Evolutionary conservation across 2,113 vertebrate species (phyloP).

Genomic region (Rhinogobius similis): DNA sequence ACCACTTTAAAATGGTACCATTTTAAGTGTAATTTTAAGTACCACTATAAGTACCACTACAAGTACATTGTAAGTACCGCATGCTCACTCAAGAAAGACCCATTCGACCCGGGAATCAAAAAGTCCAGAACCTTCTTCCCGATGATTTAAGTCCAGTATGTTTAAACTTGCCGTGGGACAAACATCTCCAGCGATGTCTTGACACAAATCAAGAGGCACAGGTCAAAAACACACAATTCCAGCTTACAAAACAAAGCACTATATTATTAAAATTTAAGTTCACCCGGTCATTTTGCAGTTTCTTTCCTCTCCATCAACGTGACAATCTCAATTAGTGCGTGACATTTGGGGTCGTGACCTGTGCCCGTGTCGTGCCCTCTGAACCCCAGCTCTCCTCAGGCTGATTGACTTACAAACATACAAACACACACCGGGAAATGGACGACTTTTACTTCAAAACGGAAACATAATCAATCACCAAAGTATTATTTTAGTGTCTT

Average conservation of each 20-base stretch:
- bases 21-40: too few relatives aligned
- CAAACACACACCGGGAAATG: background rate
- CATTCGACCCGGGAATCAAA: too few relatives aligned
- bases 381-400: conserved; percentile 46
- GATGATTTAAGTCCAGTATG: background rate
- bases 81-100: too few relatives aligned
- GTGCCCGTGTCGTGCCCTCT: conserved; percentile 45
- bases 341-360: conserved; percentile 67
- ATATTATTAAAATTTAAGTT: conserved; percentile 58
- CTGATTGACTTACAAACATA: conserved; percentile 19
- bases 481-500: background rate
- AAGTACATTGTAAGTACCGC: too few relatives aligned
- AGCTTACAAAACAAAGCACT: too few relatives aligned
- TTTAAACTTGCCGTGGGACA: background rate
- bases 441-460: conserved; percentile 14
- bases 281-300: conserved; percentile 59
- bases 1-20: too few relatives aligned
- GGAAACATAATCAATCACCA: too few relatives aligned
- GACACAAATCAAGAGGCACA: background rate
- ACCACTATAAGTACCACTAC: too few relatives aligned
- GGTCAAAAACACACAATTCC: too few relatives aligned
- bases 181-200: background rate
- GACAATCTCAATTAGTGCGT: conserved; percentile 73
- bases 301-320: conserved; percentile 68
- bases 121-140: too few relatives aligned